Evolutionary conservation across 2,113 vertebrate genomes (phyloP).

Genomic region (Perognathus longimembris): DNA sequence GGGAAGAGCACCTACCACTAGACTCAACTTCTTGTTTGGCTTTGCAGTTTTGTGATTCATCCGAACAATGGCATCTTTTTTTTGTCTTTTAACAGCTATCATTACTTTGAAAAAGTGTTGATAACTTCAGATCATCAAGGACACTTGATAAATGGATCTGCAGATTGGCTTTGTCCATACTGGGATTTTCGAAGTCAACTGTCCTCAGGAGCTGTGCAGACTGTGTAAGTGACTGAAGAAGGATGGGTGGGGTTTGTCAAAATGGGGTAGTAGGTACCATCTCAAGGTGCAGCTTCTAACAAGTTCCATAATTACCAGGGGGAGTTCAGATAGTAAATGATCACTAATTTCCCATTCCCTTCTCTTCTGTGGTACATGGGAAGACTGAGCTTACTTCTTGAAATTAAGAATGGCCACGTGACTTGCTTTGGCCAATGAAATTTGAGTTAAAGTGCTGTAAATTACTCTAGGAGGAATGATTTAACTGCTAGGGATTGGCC

Average conservation of each 20-base stretch:
- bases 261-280: not conserved
- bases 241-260: not conserved
- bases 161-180: not conserved
- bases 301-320: not conserved
- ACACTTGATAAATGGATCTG: not conserved
- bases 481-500: not conserved
- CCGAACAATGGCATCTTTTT: too few relatives aligned
- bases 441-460: not conserved
- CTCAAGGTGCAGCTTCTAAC: not conserved
- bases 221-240: not conserved
- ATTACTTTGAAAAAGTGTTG: not conserved
- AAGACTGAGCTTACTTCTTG: not conserved
- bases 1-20: too few relatives aligned
- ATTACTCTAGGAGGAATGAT: not conserved
- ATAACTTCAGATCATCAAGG: not conserved
- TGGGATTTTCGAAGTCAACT: constrained; percentile 31
- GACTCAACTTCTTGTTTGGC: too few relatives aligned
- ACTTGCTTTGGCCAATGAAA: constrained; percentile 46
- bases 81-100: not conserved
- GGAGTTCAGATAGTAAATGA: not conserved
- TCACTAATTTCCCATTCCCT: not conserved
- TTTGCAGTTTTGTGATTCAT: too few relatives aligned
- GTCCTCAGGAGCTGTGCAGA: not conserved
- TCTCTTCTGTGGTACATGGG: not conserved
- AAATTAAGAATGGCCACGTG: constrained; percentile 38